A percentile compares a stretch with the other conserved stretches of the same genome.
Conservation (phyloP, 2,113 vertebrate genomes). For the Gambusia holbrooki region DNA sequence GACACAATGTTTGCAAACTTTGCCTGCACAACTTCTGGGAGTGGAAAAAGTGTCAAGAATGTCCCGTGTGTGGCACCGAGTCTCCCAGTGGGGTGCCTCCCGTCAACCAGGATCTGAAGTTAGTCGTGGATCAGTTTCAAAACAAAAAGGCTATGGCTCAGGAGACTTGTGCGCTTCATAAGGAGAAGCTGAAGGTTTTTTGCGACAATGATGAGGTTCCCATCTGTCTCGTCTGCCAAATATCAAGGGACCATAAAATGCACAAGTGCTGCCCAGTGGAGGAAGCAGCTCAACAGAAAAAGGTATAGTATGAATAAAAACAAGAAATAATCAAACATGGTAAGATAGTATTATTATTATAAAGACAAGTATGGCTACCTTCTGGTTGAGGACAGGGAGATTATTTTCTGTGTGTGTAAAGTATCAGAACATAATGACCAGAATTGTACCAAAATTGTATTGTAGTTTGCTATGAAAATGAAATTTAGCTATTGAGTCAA, state of each 20-base stretch:
- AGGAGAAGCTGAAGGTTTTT: conserved; percentile 63
- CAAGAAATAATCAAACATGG: neutral
- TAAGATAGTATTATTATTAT: neutral
- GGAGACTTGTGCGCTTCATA: conserved; percentile 59
- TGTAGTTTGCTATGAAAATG: neutral
- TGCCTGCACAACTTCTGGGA: conserved; percentile 72
- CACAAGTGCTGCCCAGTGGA: conserved; percentile 62
- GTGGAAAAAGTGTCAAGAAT: conserved; percentile 59
- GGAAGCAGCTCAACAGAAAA: conserved; percentile 66
- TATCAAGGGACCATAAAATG: conserved; percentile 66
- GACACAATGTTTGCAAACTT: conserved; percentile 67
- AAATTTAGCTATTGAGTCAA: neutral
- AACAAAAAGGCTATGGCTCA: neutral
- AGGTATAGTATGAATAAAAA: conserved; percentile 51
- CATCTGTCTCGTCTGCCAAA: conserved; percentile 67
- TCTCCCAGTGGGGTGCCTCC: conserved; percentile 59
- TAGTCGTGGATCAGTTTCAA: conserved; percentile 56
- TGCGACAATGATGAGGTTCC: conserved; percentile 68
- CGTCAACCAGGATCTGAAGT: conserved; percentile 70
- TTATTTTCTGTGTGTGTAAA: neutral
- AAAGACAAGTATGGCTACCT: neutral
- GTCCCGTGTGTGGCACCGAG: conserved; percentile 60
- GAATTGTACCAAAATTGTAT: neutral
- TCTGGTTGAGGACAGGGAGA: neutral
- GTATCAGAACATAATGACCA: neutral